These are phyloP conservation scores for Stegophylla sp. DNA, from an alignment of 2,888 invertebrate genomes.

Conservation along the genomic window DNA sequence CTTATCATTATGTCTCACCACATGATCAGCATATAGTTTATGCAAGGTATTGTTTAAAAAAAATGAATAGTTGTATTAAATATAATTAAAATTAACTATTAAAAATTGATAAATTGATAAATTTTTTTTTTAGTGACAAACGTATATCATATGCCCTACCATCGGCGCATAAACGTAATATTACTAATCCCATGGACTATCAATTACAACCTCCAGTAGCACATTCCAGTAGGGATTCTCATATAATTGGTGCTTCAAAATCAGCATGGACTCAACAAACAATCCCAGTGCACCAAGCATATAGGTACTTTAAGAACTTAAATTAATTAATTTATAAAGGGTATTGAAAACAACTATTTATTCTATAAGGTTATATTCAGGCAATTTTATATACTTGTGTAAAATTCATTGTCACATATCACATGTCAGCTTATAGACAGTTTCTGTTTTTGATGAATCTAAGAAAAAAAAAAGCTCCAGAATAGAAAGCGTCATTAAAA, in stretches of 20 bases:
- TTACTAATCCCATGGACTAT: constrained; percentile 62
- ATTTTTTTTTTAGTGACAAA: constrained; percentile 66
- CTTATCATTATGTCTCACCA: constrained; percentile 62
- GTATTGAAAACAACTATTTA: too few species aligned
- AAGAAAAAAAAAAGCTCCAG: too few species aligned
- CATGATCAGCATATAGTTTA: constrained; percentile 68
- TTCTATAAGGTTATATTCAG: too few species aligned
- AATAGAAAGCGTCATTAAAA: too few species aligned
- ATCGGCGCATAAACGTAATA: constrained; percentile 65
- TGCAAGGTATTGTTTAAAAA: constrained; percentile 63
- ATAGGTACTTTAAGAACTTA: too few species aligned
- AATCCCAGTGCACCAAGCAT: constrained; percentile 66
- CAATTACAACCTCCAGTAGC: constrained; percentile 64
- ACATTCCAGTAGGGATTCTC: constrained; percentile 67
- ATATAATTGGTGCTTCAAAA: constrained; percentile 68
- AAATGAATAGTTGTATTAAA: too few species aligned
- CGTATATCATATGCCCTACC: constrained; percentile 70
- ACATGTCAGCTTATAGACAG: too few species aligned
- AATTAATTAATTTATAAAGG: not conserved
- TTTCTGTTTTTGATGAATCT: too few species aligned
- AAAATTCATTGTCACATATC: too few species aligned
- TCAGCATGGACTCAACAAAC: constrained; percentile 66
- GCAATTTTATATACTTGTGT: too few species aligned
- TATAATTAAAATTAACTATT: too few species aligned
- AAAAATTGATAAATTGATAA: too few species aligned